Evolutionary conservation across 2,888 invertebrate genomes (phyloP).

Genomic region (Cerastis rubricosa): DNA sequence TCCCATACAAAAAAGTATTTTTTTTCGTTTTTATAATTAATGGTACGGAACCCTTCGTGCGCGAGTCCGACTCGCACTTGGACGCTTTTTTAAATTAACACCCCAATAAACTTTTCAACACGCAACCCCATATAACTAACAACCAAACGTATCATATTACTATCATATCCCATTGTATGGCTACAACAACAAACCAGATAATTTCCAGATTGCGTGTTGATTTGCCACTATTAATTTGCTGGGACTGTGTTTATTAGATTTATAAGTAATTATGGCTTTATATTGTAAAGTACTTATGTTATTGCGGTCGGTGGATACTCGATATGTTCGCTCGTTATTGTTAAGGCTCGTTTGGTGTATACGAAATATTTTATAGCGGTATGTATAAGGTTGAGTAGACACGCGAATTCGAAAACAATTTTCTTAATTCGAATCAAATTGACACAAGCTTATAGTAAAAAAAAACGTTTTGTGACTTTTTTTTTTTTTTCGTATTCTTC

Average conservation of each 20-base stretch:
- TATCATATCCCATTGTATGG: constrained; percentile 13
- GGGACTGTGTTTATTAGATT: constrained; percentile 48
- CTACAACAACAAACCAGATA: constrained; percentile 16
- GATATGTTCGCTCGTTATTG: constrained; percentile 8
- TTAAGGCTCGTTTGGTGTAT: background rate
- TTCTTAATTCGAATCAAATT: background rate
- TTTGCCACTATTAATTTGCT: constrained; percentile 55
- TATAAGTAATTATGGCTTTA: constrained; percentile 52
- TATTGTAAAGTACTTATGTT: constrained; percentile 42
- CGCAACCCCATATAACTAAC: background rate
- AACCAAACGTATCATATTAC: background rate
- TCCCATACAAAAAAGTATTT: too few species aligned
- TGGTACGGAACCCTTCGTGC: too few species aligned
- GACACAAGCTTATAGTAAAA: too few species aligned
- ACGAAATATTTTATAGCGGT: background rate
- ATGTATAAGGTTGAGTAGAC: background rate
- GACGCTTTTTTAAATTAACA: background rate
- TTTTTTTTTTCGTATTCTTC: too few species aligned
- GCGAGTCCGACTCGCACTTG: too few species aligned
- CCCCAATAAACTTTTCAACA: background rate
- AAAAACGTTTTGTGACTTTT: too few species aligned
- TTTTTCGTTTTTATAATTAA: too few species aligned
- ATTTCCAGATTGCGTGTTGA: constrained; percentile 60
- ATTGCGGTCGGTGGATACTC: background rate
- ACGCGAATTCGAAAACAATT: background rate